A percentile compares a stretch with the other conserved stretches of the same genome.
Conservation (phyloP, 2,797 vertebrate species). For the Sebastes melanostomus region DNA sequence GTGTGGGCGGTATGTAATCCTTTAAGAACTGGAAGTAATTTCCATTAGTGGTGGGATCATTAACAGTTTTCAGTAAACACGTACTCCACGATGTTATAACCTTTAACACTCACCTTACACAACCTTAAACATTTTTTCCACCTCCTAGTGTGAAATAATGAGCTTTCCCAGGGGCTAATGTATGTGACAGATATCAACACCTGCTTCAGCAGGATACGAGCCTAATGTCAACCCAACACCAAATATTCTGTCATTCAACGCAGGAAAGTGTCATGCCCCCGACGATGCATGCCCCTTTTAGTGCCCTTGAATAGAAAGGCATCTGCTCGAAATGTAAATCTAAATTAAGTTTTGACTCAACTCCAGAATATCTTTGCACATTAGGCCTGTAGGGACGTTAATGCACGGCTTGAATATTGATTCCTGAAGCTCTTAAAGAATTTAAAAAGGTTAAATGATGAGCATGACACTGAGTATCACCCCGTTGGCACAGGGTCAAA, state of each 20-base stretch:
- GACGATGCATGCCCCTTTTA: constrained; percentile 11
- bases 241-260: constrained; percentile 18
- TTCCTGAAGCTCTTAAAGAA: background rate
- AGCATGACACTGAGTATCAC: background rate
- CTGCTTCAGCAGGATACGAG: constrained; percentile 14
- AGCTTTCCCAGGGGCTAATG: constrained; percentile 1
- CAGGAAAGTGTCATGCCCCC: constrained; percentile 1
- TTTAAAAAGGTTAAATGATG: constrained; percentile 19
- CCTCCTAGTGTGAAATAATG: background rate
- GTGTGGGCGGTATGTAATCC: background rate
- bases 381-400: background rate
- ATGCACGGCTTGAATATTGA: background rate
- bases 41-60: background rate
- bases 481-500: constrained; percentile 10
- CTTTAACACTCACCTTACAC: constrained; percentile 17
- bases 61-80: background rate
- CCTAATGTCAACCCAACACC: constrained; percentile 20
- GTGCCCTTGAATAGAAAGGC: constrained; percentile 15
- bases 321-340: constrained; percentile 11
- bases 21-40: background rate
- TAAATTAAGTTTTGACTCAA: background rate
- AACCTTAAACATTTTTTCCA: constrained; percentile 13
- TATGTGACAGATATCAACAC: constrained; percentile 38
- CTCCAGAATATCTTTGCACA: background rate
- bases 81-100: background rate